These are phyloP conservation scores for Dipus sagitta DNA, from an alignment of 2,797 vertebrate species.

Conservation along the genomic window DNA sequence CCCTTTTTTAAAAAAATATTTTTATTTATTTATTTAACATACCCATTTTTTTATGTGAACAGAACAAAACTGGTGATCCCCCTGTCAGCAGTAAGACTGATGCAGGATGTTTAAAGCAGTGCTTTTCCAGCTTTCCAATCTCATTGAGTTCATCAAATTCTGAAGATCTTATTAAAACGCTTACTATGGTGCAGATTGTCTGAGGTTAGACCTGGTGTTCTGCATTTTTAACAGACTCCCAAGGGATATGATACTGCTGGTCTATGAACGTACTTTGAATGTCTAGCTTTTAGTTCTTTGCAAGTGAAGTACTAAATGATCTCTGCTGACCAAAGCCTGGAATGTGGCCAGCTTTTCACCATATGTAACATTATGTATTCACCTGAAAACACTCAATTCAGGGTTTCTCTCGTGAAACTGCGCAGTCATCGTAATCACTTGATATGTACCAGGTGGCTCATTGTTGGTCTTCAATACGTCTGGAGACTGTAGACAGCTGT, in stretches of 20 bases:
- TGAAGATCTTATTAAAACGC: background rate
- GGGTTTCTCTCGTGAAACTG: background rate
- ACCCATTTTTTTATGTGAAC: background rate
- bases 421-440: background rate
- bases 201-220: background rate
- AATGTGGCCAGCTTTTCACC: background rate
- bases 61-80: background rate
- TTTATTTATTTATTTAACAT: too few species aligned
- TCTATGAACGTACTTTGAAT: background rate
- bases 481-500: background rate
- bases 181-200: background rate
- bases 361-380: background rate
- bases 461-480: background rate
- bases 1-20: too few species aligned
- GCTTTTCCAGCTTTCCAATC: background rate
- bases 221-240: background rate
- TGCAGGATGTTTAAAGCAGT: background rate
- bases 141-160: background rate
- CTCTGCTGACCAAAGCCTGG: slow-evolving; percentile 12
- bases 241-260: background rate
- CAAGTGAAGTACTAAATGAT: background rate
- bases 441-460: background rate
- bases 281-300: background rate
- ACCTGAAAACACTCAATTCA: background rate
- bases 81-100: background rate